A percentile compares a stretch with the other conserved stretches of the same genome.
These are phyloP conservation scores for Aleiodes leptofemur DNA, from an alignment of 2,888 invertebrate genomes.

Conservation along the genomic window DNA sequence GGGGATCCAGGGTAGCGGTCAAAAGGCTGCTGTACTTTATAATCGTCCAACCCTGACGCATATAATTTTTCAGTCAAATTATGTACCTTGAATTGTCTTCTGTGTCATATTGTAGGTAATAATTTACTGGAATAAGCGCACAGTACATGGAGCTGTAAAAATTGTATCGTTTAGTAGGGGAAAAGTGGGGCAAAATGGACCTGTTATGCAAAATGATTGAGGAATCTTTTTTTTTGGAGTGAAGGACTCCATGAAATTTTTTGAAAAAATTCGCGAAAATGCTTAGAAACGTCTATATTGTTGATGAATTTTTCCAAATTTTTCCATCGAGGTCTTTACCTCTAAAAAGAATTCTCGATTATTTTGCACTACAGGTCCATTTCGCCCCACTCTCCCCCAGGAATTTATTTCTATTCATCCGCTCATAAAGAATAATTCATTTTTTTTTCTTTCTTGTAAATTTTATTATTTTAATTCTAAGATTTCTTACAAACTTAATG, in stretches of 20 bases:
- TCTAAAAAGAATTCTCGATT: too few species aligned
- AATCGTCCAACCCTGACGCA: constrained; percentile 64
- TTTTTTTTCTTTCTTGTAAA: constrained; percentile 8
- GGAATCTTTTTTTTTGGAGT: too few species aligned
- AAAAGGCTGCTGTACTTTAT: constrained; percentile 67
- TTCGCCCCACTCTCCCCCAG: too few species aligned
- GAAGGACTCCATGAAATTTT: too few species aligned
- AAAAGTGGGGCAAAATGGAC: too few species aligned
- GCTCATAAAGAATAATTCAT: too few species aligned
- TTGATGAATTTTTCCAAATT: too few species aligned
- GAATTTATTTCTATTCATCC: not conserved
- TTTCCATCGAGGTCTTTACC: too few species aligned
- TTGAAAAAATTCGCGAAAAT: too few species aligned
- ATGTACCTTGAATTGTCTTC: constrained; percentile 28
- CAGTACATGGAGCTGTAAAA: constrained; percentile 45
- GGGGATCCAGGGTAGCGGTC: constrained; percentile 68
- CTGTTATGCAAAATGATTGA: too few species aligned
- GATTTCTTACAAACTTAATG: not conserved
- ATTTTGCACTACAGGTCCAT: too few species aligned
- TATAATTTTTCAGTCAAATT: constrained; percentile 51
- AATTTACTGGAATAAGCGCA: constrained; percentile 6
- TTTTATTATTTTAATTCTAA: constrained; percentile 1
- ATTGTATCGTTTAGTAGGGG: constrained; percentile 45
- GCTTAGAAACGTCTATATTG: too few species aligned
- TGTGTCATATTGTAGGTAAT: constrained; percentile 23